phyloP scores from a whole-genome alignment of 1,140 invertebrate species.

The Frieseomelitta varia region DNA sequence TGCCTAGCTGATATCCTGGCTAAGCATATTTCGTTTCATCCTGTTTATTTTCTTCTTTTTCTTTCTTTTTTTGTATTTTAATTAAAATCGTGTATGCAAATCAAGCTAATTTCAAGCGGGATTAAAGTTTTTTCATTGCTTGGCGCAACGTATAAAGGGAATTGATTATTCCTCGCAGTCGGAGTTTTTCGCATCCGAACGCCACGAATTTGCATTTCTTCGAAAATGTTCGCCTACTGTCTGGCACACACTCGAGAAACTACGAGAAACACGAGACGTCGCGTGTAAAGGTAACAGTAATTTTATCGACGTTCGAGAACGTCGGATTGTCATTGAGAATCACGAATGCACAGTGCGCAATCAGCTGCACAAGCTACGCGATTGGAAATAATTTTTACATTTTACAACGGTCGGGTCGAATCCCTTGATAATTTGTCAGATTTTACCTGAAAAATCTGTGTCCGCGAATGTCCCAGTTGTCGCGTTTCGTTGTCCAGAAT shows the following conservation, averaged over 20 bases:
- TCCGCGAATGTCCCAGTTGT: too few species aligned
- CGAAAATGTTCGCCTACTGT: background rate
- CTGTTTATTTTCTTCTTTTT: background rate
- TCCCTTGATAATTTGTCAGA: too few species aligned
- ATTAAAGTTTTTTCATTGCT: background rate
- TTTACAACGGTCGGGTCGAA: too few species aligned
- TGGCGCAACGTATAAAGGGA: background rate
- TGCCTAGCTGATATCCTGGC: background rate
- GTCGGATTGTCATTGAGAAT: too few species aligned
- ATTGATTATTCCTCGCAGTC: constrained; percentile 1
- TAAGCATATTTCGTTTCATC: background rate
- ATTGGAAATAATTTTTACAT: too few species aligned
- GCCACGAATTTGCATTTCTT: constrained; percentile 7
- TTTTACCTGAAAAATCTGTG: too few species aligned
- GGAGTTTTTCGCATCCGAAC: background rate
- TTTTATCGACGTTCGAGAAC: background rate
- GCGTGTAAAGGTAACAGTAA: background rate
- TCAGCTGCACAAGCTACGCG: too few species aligned
- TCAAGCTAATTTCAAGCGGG: background rate
- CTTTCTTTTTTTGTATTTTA: background rate
- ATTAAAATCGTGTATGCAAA: background rate
- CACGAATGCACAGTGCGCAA: too few species aligned
- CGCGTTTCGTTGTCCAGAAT: background rate
- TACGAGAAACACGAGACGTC: background rate
- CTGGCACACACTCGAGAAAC: background rate